These are phyloP conservation scores for Archegozetes longisetosus DNA, from an alignment of 1,140 invertebrate species.

Conservation along the genomic window DNA sequence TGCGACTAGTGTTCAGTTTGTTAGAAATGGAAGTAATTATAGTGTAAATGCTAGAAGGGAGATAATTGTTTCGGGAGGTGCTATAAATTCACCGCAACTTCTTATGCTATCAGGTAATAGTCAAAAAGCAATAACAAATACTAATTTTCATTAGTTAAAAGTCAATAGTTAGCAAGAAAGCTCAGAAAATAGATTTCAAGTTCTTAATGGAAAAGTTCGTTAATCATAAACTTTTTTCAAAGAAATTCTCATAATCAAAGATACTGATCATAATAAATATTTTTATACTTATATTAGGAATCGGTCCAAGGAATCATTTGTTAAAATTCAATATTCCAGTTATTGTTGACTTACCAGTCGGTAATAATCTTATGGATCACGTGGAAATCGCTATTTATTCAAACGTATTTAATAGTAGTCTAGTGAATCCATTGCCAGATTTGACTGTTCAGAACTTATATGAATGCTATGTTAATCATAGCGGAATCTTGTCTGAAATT, in stretches of 20 bases:
- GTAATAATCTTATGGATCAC: slow-evolving; percentile 29
- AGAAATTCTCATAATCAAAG: too few relatives aligned
- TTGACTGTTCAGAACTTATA: slow-evolving; percentile 9
- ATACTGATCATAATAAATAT: too few relatives aligned
- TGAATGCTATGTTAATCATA: slow-evolving; percentile 29
- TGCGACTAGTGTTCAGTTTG: slow-evolving; percentile 68
- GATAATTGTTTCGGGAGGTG: slow-evolving; percentile 66
- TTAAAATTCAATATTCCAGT: slow-evolving; percentile 9
- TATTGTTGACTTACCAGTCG: slow-evolving; percentile 29
- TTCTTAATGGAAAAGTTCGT: too few relatives aligned
- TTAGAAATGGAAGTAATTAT: slow-evolving; percentile 47
- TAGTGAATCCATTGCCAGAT: background rate
- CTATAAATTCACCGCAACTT: slow-evolving; percentile 74
- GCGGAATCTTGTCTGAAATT: slow-evolving; percentile 40
- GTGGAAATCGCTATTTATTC: background rate
- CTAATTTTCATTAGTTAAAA: too few relatives aligned
- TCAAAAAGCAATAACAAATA: too few relatives aligned
- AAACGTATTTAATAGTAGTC: slow-evolving; percentile 21
- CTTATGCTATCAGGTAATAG: slow-evolving; percentile 81
- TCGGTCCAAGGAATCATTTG: slow-evolving; percentile 50
- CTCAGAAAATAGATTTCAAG: too few relatives aligned
- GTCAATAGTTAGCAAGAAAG: too few relatives aligned
- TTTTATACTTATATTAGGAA: too few relatives aligned
- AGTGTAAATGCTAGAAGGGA: slow-evolving; percentile 60
- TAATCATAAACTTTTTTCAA: too few relatives aligned